Evolutionary conservation across 2,113 vertebrate genomes (phyloP).

Genomic region (Columba livia): DNA sequence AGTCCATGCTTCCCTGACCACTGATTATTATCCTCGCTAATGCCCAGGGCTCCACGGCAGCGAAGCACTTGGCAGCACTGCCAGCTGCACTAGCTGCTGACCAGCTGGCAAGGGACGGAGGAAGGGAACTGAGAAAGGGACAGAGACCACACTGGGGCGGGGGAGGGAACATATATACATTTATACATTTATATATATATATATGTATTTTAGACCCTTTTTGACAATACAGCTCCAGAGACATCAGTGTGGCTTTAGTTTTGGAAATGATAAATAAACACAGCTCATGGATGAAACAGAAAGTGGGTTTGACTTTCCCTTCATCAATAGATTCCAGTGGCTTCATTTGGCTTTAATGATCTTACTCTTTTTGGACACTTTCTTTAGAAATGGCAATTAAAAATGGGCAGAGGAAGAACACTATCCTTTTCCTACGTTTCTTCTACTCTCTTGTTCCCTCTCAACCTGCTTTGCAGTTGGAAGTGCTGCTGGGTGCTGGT

Average conservation of each 20-base stretch:
- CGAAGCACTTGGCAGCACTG: not conserved
- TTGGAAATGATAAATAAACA: not conserved
- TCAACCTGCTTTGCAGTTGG: not conserved
- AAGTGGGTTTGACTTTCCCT: not conserved
- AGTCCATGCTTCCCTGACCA: not conserved
- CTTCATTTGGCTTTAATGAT: not conserved
- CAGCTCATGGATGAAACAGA: not conserved
- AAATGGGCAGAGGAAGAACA: not conserved
- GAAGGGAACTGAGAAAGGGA: not conserved
- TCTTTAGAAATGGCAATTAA: not conserved
- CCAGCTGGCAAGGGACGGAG: not conserved
- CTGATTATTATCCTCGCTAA: slow-evolving; percentile 5
- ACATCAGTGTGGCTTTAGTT: not conserved
- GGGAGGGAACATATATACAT: no score
- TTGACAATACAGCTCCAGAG: not conserved
- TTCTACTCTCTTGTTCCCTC: not conserved
- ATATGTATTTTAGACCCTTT: not conserved
- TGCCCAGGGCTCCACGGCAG: slow-evolving; percentile 9
- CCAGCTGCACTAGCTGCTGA: not conserved
- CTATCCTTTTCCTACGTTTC: not conserved
- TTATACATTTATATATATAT: no score
- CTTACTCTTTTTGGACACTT: not conserved
- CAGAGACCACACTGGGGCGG: not conserved
- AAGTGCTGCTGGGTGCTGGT: not conserved
- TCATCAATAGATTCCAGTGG: not conserved